Conservation (phyloP, 1,140 invertebrate species). For the Anthonomus grandis region DNA sequence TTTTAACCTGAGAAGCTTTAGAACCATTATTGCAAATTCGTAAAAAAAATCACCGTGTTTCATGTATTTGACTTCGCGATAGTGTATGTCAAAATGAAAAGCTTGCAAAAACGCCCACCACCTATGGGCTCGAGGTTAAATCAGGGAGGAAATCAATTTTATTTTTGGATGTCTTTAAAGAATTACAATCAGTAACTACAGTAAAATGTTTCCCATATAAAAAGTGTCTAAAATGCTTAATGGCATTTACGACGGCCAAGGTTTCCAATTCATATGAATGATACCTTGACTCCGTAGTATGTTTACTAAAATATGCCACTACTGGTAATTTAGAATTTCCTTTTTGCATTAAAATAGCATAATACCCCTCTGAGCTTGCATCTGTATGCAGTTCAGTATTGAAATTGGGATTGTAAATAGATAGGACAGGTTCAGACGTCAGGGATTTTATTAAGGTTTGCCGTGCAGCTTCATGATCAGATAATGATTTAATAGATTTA, state of each 20-base stretch:
- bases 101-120: no score
- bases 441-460: not conserved
- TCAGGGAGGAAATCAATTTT: no score
- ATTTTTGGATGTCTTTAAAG: no score
- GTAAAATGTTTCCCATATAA: slow-evolving; percentile 17
- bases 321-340: slow-evolving; percentile 18
- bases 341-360: slow-evolving; percentile 42
- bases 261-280: slow-evolving; percentile 15
- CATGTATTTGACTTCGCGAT: not conserved
- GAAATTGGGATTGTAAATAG: slow-evolving; percentile 13
- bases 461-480: not conserved
- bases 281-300: slow-evolving; percentile 21
- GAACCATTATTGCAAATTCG: not conserved
- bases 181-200: no score
- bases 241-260: slow-evolving; percentile 35
- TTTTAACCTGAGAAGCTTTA: not conserved
- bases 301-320: slow-evolving; percentile 27
- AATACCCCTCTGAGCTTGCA: slow-evolving; percentile 38
- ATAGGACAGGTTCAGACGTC: slow-evolving; percentile 7
- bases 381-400: slow-evolving; percentile 40
- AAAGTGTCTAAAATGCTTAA: slow-evolving; percentile 44
- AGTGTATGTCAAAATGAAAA: not conserved
- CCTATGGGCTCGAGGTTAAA: no score
- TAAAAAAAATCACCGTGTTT: not conserved
- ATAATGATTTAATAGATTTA: not conserved